Evolutionary conservation across 2,888 invertebrate genomes (phyloP).

Genomic region (Acleris emargana): DNA sequence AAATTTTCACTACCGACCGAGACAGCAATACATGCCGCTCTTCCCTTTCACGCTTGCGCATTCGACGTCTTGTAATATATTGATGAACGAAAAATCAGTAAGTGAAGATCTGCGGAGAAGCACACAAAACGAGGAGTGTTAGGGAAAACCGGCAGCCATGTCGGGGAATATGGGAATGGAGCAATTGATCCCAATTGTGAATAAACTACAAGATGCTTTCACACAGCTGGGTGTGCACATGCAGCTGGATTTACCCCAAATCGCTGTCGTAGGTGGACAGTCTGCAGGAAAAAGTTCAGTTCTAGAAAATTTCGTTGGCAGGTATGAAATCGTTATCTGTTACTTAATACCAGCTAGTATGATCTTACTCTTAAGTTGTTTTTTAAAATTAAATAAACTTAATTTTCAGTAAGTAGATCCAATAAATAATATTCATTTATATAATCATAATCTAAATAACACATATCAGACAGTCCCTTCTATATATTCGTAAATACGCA

Average conservation of each 20-base stretch:
- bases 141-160: constrained; percentile 79
- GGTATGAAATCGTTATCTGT: constrained; percentile 83
- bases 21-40: constrained; percentile 46
- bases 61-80: constrained; percentile 58
- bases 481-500: too few relatives aligned
- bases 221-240: constrained; percentile 98
- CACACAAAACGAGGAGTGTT: constrained; percentile 72
- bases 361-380: too few relatives aligned
- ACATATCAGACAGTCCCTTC: too few relatives aligned
- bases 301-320: constrained; percentile 99
- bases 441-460: too few relatives aligned
- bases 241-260: constrained; percentile 99
- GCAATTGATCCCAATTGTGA: constrained; percentile 99
- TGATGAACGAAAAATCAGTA: constrained; percentile 80
- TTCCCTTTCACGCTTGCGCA: constrained; percentile 71
- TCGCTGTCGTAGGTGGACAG: constrained; percentile 99
- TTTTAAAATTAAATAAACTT: too few relatives aligned
- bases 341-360: too few relatives aligned
- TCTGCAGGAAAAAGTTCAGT: constrained; percentile 99
- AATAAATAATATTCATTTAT: too few relatives aligned
- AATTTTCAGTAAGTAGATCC: too few relatives aligned
- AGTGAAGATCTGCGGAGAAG: constrained; percentile 74
- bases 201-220: constrained; percentile 99
- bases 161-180: constrained; percentile 96
- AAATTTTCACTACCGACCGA: constrained; percentile 36